Base-by-base conservation (phyloP, 2,888 invertebrate species). In the Strigamia crassipes region DNA sequence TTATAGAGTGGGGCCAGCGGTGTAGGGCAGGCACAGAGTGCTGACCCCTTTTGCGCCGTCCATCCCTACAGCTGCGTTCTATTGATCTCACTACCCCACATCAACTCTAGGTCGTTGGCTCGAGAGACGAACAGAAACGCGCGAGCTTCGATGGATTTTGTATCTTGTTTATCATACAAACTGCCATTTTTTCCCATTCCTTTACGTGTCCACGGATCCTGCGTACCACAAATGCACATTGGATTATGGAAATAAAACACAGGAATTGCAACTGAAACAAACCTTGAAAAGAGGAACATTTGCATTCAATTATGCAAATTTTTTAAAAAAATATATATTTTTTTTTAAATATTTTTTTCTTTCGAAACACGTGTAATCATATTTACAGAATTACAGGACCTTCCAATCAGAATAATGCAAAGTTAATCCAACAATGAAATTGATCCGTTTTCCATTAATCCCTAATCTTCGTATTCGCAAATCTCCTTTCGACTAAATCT, bases 11-110 rank as follows among this genome's bases (percentile, higher is more conserved):
- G 61, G 61, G 61, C 61, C 61, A 61, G 21, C 23, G 21, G 61
- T 61, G 23, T 61, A 61, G 61, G 61, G 61, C 61, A 61, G 18
- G 18, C 61, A 3, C 21, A 61, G 61, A 61, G 61, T 61, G 21
- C 61, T 61, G 61, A 61, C 61, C 61, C 61, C 61, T 61, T 61
- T 61, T 61, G 61, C 61, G 21, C 21, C 23, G 61, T 23, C 61
- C 23, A 61, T 61, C 61, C 61, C 61, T 61, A 18, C 61, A 61
- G 61, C 61, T 61, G 61, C 61, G 61, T 61, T 61, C 61, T 61
- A 61, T 61, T 61, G 61, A 61, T 61, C 61, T 46, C 61, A 21
- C 61, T 23, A 61, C 61, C 51, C 61, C 61, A 61, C 23, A 61
- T 23, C 61, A 61, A 23, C 21, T 23, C 18, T 23, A 21, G 61